A percentile compares a stretch with the other conserved stretches of the same genome.
These are phyloP conservation scores for Eumacrocentrus americanus DNA, from an alignment of 2,888 invertebrate species.

Conservation along the genomic window DNA sequence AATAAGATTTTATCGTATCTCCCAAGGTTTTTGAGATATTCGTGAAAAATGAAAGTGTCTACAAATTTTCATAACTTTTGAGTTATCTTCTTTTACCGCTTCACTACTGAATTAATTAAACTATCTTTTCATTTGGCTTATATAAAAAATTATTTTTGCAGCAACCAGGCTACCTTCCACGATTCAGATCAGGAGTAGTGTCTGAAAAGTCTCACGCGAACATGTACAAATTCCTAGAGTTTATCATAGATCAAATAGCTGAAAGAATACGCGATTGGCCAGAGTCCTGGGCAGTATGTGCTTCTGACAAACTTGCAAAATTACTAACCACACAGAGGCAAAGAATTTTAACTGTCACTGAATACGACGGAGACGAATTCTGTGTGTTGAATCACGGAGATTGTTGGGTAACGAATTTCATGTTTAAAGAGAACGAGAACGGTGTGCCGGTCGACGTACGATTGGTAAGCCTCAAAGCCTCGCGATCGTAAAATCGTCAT, in stretches of 20 bases:
- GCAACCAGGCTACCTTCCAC: slow-evolving; percentile 14
- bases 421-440: slow-evolving; percentile 35
- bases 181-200: neutral
- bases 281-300: slow-evolving; percentile 7
- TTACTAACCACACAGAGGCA: slow-evolving; percentile 4
- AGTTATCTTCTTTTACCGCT: no score
- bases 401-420: slow-evolving; percentile 41
- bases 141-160: no score
- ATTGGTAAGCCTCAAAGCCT: no score
- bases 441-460: slow-evolving; percentile 31
- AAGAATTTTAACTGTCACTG: slow-evolving; percentile 9
- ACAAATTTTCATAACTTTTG: neutral
- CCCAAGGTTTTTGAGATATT: no score
- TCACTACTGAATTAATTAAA: no score
- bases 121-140: no score
- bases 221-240: slow-evolving; percentile 14
- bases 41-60: no score
- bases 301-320: slow-evolving; percentile 30
- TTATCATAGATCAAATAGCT: slow-evolving; percentile 8
- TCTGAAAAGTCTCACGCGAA: neutral
- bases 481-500: no score
- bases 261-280: slow-evolving; percentile 14
- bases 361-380: slow-evolving; percentile 36
- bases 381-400: slow-evolving; percentile 45
- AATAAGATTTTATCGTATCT: no score